Evolutionary conservation across 2,797 vertebrate species (phyloP), one percentile per base, ranked within the genome.

Genomic region (Parotocinclus haroldoi): DNA sequence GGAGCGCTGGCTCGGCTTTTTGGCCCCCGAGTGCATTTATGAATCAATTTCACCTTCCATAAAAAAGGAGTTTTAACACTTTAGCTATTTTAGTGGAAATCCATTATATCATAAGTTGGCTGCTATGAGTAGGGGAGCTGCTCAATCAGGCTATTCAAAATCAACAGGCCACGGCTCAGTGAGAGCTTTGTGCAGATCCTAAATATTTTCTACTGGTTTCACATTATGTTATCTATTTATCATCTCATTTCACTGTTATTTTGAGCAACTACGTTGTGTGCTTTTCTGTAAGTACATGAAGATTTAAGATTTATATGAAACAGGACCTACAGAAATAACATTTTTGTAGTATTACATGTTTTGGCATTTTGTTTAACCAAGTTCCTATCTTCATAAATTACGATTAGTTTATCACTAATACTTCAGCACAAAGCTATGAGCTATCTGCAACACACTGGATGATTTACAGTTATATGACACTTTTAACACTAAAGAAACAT

Each of bases 71-170:
- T 85, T 85, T 86, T 85, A 89, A 87, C 86, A 87, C 86, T 88
- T 87, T 85, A 85, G 86, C 85, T 89, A 89, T 89, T 87, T 89
- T 86, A 89, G 86, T 88, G 86, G 80, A 86, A 90, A 90, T 85
- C 85, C 87, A 88, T 90, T 90, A 88, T 90, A 88, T 75, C 72
- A 75, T 90, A 89, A 89, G 87, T 87, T 86, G 84, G 85, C 84
- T 84, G 82, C 85, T 82, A 85, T 82, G 73, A 66, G 77, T 78
- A 80, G 81, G 79, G 80, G 75, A 42, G 78, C 52, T 79, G 84
- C 63, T 69, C 63, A 88, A 88, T 89, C 75, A 76, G 77, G 73
- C 82, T 85, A 82, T 89, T 88, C 83, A 88, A 75, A 85, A 85
- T 78, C 77, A 82, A 86, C 68, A 80, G 84, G 77, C 82, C 75